phyloP scores from a whole-genome alignment of 2,888 invertebrate species.

The Rugalucina vietnamica region DNA sequence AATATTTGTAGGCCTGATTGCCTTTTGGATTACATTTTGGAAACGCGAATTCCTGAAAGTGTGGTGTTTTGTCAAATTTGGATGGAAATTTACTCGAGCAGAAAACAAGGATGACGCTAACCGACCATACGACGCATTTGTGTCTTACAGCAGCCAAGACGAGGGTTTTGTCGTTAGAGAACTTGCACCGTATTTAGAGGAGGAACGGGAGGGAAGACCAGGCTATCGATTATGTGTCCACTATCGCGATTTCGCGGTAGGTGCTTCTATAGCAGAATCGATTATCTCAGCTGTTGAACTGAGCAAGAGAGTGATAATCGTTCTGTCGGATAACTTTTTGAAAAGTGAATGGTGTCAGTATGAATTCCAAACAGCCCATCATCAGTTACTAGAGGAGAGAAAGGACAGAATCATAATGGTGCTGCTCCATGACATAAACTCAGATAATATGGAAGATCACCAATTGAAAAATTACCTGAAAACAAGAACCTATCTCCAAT shows the following conservation, averaged over 20 bases:
- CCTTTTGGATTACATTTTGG: constrained; percentile 33
- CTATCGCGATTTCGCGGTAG: constrained; percentile 73
- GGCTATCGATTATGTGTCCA: constrained; percentile 84
- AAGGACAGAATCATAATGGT: constrained; percentile 92
- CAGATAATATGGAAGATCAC: constrained; percentile 86
- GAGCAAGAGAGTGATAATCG: constrained; percentile 93
- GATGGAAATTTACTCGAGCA: constrained; percentile 1
- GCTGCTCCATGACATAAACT: constrained; percentile 92
- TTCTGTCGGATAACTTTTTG: constrained; percentile 94
- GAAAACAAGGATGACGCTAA: constrained; percentile 27
- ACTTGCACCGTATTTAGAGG: constrained; percentile 91
- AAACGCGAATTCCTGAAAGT: constrained; percentile 40
- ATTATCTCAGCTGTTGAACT: constrained; percentile 94
- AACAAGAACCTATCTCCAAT: constrained; percentile 20
- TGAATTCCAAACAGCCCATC: constrained; percentile 95
- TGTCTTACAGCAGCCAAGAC: constrained; percentile 91
- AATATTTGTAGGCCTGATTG: constrained; percentile 52
- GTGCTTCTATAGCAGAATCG: constrained; percentile 89
- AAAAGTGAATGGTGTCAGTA: constrained; percentile 96
- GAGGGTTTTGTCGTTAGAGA: constrained; percentile 94
- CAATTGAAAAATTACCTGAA: constrained; percentile 35
- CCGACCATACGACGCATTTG: constrained; percentile 91
- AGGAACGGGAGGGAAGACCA: constrained; percentile 88
- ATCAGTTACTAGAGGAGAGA: constrained; percentile 90
- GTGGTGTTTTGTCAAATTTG: constrained; percentile 32